A percentile compares a stretch with the other conserved stretches of the same genome.
Conservation (phyloP, 37 sponge, comb jelly and placozoan genomes). For the Cladorhizidae sp. region DNA sequence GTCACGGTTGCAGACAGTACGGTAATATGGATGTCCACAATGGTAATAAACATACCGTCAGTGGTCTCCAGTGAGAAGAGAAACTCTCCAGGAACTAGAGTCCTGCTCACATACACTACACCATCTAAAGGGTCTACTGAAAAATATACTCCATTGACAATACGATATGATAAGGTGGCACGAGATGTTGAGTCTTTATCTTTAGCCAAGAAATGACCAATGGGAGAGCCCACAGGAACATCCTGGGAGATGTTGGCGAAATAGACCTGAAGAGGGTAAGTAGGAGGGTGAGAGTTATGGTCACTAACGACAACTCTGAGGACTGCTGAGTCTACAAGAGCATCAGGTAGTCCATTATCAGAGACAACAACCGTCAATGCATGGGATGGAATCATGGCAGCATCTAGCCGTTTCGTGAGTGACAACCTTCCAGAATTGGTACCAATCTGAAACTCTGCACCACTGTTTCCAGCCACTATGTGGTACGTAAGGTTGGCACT, state of each 20-base stretch:
- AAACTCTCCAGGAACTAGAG: slow-evolving; percentile 2
- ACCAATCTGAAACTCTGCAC: slow-evolving; percentile 48
- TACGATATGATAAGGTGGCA: slow-evolving; percentile 18
- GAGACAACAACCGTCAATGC: slow-evolving; percentile 40
- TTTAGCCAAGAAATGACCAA: slow-evolving; percentile 47
- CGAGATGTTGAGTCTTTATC: slow-evolving; percentile 48
- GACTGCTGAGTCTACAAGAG: slow-evolving; percentile 33
- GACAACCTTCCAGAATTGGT: slow-evolving; percentile 35
- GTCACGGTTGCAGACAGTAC: not conserved
- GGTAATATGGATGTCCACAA: slow-evolving; percentile 14
- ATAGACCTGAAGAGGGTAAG: slow-evolving; percentile 14
- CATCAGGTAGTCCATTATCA: slow-evolving; percentile 57
- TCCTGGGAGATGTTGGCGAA: slow-evolving; percentile 28
- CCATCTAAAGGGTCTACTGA: slow-evolving; percentile 46
- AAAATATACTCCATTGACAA: slow-evolving; percentile 27
- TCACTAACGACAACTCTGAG: slow-evolving; percentile 41
- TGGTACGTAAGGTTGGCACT: slow-evolving; percentile 53
- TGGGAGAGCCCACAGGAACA: slow-evolving; percentile 36
- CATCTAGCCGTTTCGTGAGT: slow-evolving; percentile 13
- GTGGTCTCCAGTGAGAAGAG: slow-evolving; percentile 31
- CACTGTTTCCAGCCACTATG: slow-evolving; percentile 27
- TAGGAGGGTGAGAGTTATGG: slow-evolving; percentile 61
- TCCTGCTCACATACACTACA: slow-evolving; percentile 14
- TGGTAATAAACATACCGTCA: slow-evolving; percentile 34
- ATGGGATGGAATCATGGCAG: slow-evolving; percentile 28